Conservation (phyloP, 2,888 invertebrate genomes). For the Athalia cordata region DNA sequence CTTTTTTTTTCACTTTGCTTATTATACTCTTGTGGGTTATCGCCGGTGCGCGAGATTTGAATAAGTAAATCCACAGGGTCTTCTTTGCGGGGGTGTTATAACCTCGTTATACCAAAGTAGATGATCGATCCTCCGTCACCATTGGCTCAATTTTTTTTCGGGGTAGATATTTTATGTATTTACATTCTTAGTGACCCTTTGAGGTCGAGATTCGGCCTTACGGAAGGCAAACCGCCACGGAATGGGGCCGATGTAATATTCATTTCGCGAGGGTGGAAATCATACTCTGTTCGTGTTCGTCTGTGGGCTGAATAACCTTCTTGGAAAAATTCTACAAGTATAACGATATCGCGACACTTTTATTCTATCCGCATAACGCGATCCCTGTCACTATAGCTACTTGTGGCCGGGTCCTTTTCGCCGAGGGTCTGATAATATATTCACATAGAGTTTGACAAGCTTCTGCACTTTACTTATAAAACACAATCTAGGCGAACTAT, state of each 20-base stretch:
- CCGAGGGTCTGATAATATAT: no score
- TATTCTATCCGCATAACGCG: background rate
- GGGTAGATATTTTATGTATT: no score
- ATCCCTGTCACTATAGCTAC: background rate
- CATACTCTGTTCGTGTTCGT: background rate
- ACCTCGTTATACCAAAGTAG: no score
- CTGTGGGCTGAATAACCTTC: background rate
- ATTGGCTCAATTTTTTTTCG: no score
- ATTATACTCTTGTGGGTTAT: no score
- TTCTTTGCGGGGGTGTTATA: no score
- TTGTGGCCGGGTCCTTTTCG: no score
- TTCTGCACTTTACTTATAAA: background rate
- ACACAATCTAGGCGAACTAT: background rate
- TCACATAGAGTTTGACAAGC: background rate
- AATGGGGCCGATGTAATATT: conserved; percentile 1
- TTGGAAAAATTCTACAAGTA: background rate
- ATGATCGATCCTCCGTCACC: no score
- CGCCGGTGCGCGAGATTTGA: no score
- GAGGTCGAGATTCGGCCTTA: background rate
- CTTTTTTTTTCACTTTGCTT: no score
- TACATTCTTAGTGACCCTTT: background rate
- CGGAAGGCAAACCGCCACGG: no score
- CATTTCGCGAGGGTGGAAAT: background rate
- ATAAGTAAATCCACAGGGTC: no score
- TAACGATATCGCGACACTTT: conserved; percentile 4